Percentiles rank a stretch among this genome's conserved stretches.
Evolutionary conservation across 1,140 invertebrate genomes (phyloP).

Genomic region (Meloidogyne hapla): DNA sequence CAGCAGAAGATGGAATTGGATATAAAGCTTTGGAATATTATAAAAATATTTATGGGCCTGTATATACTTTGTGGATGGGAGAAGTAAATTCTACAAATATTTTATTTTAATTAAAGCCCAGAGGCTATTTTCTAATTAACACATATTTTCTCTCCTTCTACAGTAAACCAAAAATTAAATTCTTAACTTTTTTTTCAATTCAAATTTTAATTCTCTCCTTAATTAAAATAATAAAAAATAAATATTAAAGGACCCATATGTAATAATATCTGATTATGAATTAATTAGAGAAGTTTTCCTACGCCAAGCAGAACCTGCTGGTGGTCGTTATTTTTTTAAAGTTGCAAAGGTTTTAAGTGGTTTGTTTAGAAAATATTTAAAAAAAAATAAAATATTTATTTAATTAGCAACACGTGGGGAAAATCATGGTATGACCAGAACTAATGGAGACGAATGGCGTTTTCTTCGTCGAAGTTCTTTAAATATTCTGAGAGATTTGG

Average conservation of each 20-base stretch:
- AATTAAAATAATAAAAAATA: too few species aligned
- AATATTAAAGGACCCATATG: constrained; percentile 11
- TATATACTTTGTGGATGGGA: constrained; percentile 27
- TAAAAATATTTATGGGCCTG: constrained; percentile 19
- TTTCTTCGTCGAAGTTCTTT: constrained; percentile 9
- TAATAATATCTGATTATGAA: constrained; percentile 21
- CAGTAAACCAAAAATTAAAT: too few species aligned
- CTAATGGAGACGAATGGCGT: constrained; percentile 15
- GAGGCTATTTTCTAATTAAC: too few species aligned
- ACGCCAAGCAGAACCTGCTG: neutral
- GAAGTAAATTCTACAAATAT: neutral
- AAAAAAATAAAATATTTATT: neutral
- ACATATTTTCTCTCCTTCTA: too few species aligned
- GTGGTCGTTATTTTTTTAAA: constrained; percentile 20
- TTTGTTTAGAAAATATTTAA: neutral
- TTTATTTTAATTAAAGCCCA: too few species aligned
- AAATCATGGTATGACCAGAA: constrained; percentile 12
- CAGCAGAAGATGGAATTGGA: constrained; percentile 7
- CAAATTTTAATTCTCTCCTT: too few species aligned
- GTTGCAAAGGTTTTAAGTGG: constrained; percentile 8
- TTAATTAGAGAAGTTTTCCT: constrained; percentile 6
- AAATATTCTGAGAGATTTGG: constrained; percentile 8
- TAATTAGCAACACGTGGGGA: constrained; percentile 3
- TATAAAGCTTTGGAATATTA: constrained; percentile 7
- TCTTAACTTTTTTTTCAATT: too few species aligned